Base-by-base conservation (phyloP, 2,888 invertebrate species). In the Cosmopolites sordidus region DNA sequence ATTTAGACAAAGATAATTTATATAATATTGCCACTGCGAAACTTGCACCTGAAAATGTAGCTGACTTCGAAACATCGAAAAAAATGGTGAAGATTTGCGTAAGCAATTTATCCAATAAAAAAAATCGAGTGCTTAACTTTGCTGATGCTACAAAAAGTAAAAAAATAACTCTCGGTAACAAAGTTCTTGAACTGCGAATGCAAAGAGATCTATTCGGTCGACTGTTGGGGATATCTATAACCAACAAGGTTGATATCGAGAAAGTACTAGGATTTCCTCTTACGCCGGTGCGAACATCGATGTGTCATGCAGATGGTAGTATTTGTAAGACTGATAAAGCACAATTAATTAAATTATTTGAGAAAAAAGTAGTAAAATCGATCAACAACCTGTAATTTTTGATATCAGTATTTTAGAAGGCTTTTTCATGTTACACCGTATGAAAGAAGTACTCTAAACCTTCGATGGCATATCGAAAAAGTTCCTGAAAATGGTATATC, bases 401-500 rank as follows among this genome's bases (percentile, higher is more conserved):
- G n/a, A n/a, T n/a, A n/a, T n/a, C n/a, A n/a, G n/a, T 22, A 22
- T 22, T 22, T 22, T 5, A 5, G 18, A 42, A 8, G 42, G 16
- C 16, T 42, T 42, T 17, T n/a, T 42, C 16, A 17, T 17, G 9
- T 42, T 42, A 12, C 18, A 16, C 18, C 8, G 15, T 12, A 22
- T 43, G 43, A 43, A 43, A 27, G 29, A 43, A 2, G 18, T 27
- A 14, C 12, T 27, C 12, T 1, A 43, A 43, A 56, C 61, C 6
- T 64, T 51, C 47, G 59, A 59, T 39, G 47, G 38, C 9, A 48
- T 59, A 12, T 46, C 52, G 22, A 48, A 51, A 15, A 56, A 52
- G 38, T 16, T 60, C 16, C 42, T 62, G 6, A 17, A 46, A 18
- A 40, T 6, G 2, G 15, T 48, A 9, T n/a, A 40, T 4, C 15